Evolutionary conservation across 2,888 invertebrate species (phyloP).

Genomic region (Leptarthrus brevirostris): DNA sequence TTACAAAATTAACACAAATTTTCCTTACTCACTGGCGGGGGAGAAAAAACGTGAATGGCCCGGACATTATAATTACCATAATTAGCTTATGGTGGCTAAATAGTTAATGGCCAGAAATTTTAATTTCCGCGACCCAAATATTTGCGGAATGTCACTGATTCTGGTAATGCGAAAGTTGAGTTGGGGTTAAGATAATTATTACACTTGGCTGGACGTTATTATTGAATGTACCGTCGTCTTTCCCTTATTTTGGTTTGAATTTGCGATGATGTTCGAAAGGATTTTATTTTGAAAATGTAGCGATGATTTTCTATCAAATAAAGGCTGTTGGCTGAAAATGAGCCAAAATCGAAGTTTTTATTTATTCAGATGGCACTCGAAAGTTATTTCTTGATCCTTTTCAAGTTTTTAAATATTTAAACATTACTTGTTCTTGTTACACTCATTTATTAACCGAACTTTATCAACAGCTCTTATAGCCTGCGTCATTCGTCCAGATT

Average conservation of each 20-base stretch:
- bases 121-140: constrained; percentile 49
- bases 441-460: too few relatives aligned
- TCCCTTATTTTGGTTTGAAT: not conserved
- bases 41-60: constrained; percentile 16
- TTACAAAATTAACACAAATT: constrained; percentile 34
- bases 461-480: too few relatives aligned
- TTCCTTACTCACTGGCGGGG: not conserved
- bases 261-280: too few relatives aligned
- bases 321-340: too few relatives aligned
- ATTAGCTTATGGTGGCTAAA: constrained; percentile 55
- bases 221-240: constrained; percentile 1
- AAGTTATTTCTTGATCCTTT: too few relatives aligned
- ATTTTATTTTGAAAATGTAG: too few relatives aligned
- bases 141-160: constrained; percentile 1
- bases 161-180: not conserved
- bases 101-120: constrained; percentile 54
- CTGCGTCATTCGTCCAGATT: too few relatives aligned
- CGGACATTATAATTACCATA: constrained; percentile 54
- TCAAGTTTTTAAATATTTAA: too few relatives aligned
- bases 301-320: too few relatives aligned
- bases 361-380: too few relatives aligned
- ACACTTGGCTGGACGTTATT: not conserved
- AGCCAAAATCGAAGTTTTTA: too few relatives aligned
- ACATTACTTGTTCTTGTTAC: too few relatives aligned
- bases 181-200: not conserved